Conservation (phyloP, 1,140 invertebrate genomes). For the Zeugodacus cucurbitae region DNA sequence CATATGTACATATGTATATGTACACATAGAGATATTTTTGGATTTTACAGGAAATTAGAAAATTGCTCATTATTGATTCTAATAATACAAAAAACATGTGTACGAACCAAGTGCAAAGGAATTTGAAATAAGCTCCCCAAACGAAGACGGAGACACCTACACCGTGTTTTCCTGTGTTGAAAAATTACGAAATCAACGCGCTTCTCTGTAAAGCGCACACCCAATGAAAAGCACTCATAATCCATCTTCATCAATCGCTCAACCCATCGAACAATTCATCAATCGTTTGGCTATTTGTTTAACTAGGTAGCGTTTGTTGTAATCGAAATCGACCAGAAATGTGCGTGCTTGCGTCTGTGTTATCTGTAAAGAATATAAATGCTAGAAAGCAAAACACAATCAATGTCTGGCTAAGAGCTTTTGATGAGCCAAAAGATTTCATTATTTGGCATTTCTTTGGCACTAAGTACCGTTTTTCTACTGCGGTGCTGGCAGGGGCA, state of each 20-base stretch:
- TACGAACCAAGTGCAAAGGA: neutral
- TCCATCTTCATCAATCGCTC: constrained; percentile 30
- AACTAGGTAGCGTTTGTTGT: neutral
- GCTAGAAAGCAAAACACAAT: neutral
- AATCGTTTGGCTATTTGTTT: neutral
- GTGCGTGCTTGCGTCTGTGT: neutral
- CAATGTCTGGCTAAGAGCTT: constrained; percentile 19
- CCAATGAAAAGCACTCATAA: neutral
- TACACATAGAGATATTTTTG: neutral
- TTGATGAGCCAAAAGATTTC: constrained; percentile 23
- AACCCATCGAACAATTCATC: constrained; percentile 17
- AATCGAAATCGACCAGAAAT: neutral
- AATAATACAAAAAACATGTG: neutral
- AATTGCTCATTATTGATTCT: neutral
- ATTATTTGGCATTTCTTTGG: constrained; percentile 18
- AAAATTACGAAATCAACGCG: neutral
- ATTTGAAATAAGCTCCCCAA: neutral
- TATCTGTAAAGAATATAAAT: neutral
- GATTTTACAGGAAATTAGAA: neutral
- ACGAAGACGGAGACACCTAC: neutral
- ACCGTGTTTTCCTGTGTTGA: neutral
- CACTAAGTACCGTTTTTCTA: neutral
- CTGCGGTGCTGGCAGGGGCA: neutral
- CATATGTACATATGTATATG: neutral
- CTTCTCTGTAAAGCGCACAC: neutral